Evolutionary conservation across 2,797 vertebrate species (phyloP), one percentile per base, ranked within the genome.

Genomic region (Enteromius afrohamiltoni): DNA sequence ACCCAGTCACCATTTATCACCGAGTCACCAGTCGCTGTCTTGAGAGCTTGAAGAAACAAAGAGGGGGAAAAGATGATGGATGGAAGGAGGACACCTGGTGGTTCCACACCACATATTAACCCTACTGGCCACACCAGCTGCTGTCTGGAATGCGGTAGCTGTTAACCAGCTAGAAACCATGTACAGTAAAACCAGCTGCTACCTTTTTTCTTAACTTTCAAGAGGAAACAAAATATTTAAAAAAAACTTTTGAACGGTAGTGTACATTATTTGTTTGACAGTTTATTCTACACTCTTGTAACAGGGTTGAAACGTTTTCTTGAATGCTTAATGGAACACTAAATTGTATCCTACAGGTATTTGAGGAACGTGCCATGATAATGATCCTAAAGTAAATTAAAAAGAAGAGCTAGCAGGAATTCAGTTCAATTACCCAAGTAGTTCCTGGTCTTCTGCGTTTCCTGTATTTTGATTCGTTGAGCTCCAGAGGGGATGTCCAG

Each of bases 1-100:
- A 92, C 89, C 94, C 94, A 95, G 89, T 94, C 91, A 68, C 94
- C 91, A 45, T 95, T 95, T 86, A 95, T 91, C 89, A 95, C 88
- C 11, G 94, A 91, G 76, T 88, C 60, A 16, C 93, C 93, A 19
- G 58, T 86, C 45, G 84, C 75, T 64, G 90, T 93, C 86, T 85
- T 87, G 29, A 95, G 85, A 85, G 94, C 94, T 95, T 85, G 23
- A 87, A 83, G 14, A 82, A 86, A 88, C 70, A 10, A 47, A 76
- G 26, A 26, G 67, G 9, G 62, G 8, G 21, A 13, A 9, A 78
- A 17, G 34, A 82, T 40, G 26, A 58, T 17, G 31, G 9, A 58
- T 29, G 29, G 26, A 51, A 76, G 75, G 10, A 40, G 17, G 5
- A 29, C 68, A 78, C 67, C 31, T 67, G 47, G 42, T 51, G 70